A percentile compares a stretch with the other conserved stretches of the same genome.
phyloP scores from a whole-genome alignment of 2,797 vertebrate species.

The Atherinosoma microstoma region DNA sequence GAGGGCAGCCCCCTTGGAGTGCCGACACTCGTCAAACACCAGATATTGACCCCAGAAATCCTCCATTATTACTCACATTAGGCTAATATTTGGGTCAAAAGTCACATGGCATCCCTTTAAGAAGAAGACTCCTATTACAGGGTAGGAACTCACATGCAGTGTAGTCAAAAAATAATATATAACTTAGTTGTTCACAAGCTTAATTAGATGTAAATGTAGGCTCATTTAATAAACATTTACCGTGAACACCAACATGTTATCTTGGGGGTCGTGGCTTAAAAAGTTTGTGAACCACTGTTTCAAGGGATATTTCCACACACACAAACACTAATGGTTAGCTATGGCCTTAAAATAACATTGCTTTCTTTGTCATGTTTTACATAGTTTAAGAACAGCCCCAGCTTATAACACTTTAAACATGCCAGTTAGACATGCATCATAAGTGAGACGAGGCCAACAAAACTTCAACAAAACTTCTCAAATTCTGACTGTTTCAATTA shows the following conservation, averaged over 20 bases:
- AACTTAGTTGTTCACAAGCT: not conserved
- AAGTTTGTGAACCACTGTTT: not conserved
- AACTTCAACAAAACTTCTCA: not conserved
- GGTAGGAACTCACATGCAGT: not conserved
- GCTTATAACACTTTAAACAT: not conserved
- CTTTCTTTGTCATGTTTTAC: not conserved
- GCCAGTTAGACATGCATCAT: not conserved
- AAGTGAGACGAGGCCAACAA: not conserved
- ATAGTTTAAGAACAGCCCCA: not conserved
- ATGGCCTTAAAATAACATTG: not conserved
- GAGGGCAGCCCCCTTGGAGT: no score
- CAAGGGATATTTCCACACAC: not conserved
- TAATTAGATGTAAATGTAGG: constrained; percentile 3
- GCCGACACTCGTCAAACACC: no score
- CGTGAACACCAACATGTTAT: no score
- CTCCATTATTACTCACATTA: no score
- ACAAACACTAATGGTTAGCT: not conserved
- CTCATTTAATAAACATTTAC: not conserved
- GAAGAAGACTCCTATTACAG: not conserved
- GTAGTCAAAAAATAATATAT: not conserved
- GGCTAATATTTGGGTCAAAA: no score
- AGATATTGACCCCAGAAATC: no score
- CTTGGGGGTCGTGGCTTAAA: no score
- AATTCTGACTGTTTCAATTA: constrained; percentile 1
- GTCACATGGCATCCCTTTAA: no score